A percentile compares a stretch with the other conserved stretches of the same genome.
These are phyloP conservation scores for Leuciscus waleckii DNA, from an alignment of 2,797 vertebrate species.

Conservation along the genomic window DNA sequence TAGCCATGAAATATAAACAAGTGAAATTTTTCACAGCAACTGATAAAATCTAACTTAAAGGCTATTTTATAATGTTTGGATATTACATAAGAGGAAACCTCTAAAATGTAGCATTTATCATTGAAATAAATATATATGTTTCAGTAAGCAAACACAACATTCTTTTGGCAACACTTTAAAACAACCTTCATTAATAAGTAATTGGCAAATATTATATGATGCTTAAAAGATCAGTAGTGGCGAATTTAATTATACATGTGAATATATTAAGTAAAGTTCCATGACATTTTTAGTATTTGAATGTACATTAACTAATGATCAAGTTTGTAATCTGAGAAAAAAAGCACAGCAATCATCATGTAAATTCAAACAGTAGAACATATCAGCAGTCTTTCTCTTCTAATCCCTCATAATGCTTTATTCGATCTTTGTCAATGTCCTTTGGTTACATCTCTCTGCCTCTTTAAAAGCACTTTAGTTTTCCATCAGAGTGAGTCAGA, in stretches of 20 bases:
- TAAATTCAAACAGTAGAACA: constrained; percentile 81
- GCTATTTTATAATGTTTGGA: not conserved
- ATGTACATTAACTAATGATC: not conserved
- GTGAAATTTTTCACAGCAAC: not conserved
- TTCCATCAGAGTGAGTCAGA: constrained; percentile 77
- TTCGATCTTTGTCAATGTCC: constrained; percentile 84
- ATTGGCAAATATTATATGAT: not conserved
- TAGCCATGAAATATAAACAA: not conserved
- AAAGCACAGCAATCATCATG: constrained; percentile 71
- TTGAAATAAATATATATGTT: not conserved
- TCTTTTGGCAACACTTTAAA: not conserved
- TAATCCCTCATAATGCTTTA: constrained; percentile 84
- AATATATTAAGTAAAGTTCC: not conserved
- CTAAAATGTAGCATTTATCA: not conserved
- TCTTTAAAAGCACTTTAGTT: constrained; percentile 83
- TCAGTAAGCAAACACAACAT: not conserved
- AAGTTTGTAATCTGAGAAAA: not conserved
- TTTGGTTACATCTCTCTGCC: constrained; percentile 77
- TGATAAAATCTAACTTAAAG: too few relatives aligned
- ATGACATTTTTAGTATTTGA: not conserved
- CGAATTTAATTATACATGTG: not conserved
- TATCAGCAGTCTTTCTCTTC: constrained; percentile 78
- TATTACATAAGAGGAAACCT: not conserved
- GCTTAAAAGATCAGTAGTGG: not conserved
- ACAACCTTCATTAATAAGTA: not conserved